Conservation (phyloP, 1,140 invertebrate genomes). For the Mesaphorura yosii region DNA sequence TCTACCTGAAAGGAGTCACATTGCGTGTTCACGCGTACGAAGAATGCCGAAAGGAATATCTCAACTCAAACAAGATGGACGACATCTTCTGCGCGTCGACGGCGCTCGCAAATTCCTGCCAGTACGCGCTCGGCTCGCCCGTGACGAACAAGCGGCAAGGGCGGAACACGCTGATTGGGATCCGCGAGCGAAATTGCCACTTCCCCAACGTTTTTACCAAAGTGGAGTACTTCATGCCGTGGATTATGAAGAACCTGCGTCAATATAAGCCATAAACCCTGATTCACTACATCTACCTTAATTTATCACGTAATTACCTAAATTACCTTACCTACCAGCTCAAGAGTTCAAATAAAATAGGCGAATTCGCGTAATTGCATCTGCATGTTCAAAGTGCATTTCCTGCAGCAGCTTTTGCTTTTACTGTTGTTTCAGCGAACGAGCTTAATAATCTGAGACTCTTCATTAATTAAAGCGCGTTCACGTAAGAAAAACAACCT, state of each 20-base stretch:
- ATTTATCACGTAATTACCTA: too few species aligned
- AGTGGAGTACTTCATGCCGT: constrained; percentile 10
- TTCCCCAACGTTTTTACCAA: constrained; percentile 14
- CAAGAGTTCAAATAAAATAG: too few species aligned
- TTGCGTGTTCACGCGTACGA: constrained; percentile 1
- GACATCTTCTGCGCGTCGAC: constrained; percentile 3
- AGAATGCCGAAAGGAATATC: constrained; percentile 6
- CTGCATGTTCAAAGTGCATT: too few species aligned
- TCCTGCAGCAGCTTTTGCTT: too few species aligned
- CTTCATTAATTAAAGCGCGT: too few species aligned
- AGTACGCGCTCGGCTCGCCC: background rate
- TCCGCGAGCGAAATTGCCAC: constrained; percentile 4
- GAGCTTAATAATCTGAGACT: too few species aligned
- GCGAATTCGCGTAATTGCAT: too few species aligned
- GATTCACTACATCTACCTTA: too few species aligned
- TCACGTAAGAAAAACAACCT: too few species aligned
- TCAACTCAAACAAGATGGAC: constrained; percentile 7
- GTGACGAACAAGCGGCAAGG: background rate
- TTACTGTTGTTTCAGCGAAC: too few species aligned
- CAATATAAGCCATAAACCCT: too few species aligned
- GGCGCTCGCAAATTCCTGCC: background rate
- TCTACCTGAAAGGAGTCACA: background rate
- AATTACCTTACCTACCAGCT: too few species aligned
- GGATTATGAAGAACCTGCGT: constrained; percentile 16
- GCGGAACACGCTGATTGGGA: background rate